Evolutionary conservation across 2,888 invertebrate species (phyloP), one percentile per base, ranked within the genome.

Genomic region (Himalopsyche tibetana): DNA sequence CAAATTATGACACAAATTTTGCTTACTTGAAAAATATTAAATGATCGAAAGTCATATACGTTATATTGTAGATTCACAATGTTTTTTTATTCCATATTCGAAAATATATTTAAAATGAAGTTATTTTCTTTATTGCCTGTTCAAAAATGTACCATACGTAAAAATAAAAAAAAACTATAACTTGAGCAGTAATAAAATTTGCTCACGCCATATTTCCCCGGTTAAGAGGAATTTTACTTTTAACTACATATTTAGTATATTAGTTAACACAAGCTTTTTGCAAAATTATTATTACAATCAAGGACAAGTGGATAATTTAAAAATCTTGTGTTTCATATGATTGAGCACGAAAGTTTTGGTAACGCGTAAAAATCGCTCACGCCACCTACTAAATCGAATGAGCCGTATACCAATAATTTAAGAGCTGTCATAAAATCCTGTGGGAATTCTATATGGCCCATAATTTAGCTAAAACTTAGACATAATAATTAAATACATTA

Each of bases 221-320:
- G 63, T 63, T 19, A 63, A 63, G 63, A 63, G 19, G 63, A 63
- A 63, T 63, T 63, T 63, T 19, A 63, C 63, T 19, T 63, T 19
- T 63, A 19, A 63, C 28, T 63, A 63, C 63, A 63, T 8, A 56
- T n/a, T 19, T 11, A 51, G 45, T 40, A 8, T 40, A 38, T n/a
- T 11, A 42, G 80, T 80, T 80, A 40, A 80, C 36, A 80, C n/a
- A 42, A 40, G 40, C 42, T n/a, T 5, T 80, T 80, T 40, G 42
- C 80, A 42, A 80, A 80, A 80, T 80, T 42, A 42, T 80, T 80
- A 80, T 80, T n/a, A n/a, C n/a, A 42, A 19, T 19, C 63, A 80
- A 80, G 80, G 80, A 80, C 80, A 80, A 42, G 80, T 42, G 80
- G 80, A 80, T 80, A 80, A 80, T 80, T 40, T 28, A 80, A 80